These are phyloP conservation scores for Alligator mississippiensis DNA, from an alignment of 2,113 vertebrate species.

Conservation along the genomic window DNA sequence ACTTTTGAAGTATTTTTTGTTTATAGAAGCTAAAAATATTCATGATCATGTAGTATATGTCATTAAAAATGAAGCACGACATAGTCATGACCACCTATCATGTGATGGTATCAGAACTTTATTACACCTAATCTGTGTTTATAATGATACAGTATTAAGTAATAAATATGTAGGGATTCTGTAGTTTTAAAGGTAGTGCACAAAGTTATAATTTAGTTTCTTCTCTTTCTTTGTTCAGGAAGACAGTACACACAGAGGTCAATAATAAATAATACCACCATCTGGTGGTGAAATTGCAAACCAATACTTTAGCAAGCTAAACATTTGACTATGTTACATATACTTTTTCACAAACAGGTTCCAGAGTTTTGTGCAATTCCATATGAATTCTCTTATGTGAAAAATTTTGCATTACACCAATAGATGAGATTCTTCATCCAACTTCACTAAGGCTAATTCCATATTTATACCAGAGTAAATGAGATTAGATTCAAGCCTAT, in stretches of 20 bases:
- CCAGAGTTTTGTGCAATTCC: neutral
- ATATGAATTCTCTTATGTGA: neutral
- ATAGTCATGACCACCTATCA: constrained; percentile 14
- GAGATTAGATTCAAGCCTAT: neutral
- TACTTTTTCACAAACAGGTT: neutral
- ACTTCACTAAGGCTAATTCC: neutral
- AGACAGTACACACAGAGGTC: neutral
- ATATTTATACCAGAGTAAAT: neutral
- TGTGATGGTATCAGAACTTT: neutral
- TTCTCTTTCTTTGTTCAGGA: neutral
- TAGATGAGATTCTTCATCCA: neutral
- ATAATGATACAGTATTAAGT: neutral
- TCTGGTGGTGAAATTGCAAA: constrained; percentile 32
- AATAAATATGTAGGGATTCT: neutral
- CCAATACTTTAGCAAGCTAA: neutral
- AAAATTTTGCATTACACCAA: neutral
- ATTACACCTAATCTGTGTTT: neutral
- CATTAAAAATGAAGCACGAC: neutral
- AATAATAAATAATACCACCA: constrained; percentile 33
- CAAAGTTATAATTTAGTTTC: neutral
- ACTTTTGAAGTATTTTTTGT: neutral
- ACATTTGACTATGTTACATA: fast-evolving
- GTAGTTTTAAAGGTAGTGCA: neutral
- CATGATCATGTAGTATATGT: neutral
- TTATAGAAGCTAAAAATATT: constrained; percentile 23